phyloP scores from a whole-genome alignment of 2,113 vertebrate species.

The Tauraco erythrolophus region DNA sequence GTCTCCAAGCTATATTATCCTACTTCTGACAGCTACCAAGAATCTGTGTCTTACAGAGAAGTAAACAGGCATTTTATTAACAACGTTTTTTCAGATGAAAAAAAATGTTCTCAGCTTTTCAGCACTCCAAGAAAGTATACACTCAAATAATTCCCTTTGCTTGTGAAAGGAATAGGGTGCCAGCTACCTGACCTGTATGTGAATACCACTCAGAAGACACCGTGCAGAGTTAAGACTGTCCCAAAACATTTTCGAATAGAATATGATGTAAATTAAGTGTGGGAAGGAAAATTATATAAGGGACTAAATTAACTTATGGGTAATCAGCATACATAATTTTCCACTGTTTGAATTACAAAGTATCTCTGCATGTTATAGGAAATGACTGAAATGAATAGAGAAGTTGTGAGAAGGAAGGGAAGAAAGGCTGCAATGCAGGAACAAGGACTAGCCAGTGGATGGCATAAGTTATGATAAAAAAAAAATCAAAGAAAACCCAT shows the following conservation, averaged over 20 bases:
- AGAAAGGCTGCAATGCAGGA: not conserved
- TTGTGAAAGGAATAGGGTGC: not conserved
- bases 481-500: not conserved
- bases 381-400: not conserved
- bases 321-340: not conserved
- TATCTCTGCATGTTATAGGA: not conserved
- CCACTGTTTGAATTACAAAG: not conserved
- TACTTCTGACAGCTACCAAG: not conserved
- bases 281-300: not conserved
- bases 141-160: not conserved
- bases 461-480: not conserved
- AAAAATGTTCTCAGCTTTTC: not conserved
- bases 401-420: not conserved
- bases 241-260: not conserved
- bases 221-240: not conserved
- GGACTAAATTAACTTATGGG: not conserved
- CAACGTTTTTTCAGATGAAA: not conserved
- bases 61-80: not conserved
- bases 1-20: not conserved
- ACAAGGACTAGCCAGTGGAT: not conserved
- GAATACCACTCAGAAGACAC: not conserved
- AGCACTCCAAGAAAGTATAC: not conserved
- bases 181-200: not conserved
- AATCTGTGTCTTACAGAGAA: not conserved
- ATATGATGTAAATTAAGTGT: not conserved